Percentiles rank a stretch among this genome's conserved stretches.
phyloP scores from a whole-genome alignment of 2,888 invertebrate genomes.

The Cepaea hortensis region DNA sequence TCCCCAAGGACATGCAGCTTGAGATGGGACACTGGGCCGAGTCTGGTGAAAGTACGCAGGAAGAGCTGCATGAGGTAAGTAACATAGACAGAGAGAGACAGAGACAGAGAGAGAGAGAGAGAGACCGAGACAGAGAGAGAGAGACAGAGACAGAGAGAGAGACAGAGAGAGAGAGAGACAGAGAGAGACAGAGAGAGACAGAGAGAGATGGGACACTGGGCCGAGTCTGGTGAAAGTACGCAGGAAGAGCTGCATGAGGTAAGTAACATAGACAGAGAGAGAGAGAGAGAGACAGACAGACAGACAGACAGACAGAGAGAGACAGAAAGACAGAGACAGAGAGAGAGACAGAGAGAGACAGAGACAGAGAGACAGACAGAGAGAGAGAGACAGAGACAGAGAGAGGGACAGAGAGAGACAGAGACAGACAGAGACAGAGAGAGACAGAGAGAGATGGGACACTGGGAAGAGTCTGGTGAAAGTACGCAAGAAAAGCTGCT shows the following conservation, averaged over 20 bases:
- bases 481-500: constrained; percentile 74
- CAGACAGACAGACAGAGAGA: no score
- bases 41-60: constrained; percentile 74
- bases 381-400: constrained; percentile 74
- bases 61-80: constrained; percentile 72
- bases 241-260: constrained; percentile 75
- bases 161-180: constrained; percentile 52
- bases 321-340: constrained; percentile 73
- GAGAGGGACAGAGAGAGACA: constrained; percentile 74
- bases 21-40: constrained; percentile 76
- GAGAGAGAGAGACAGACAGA: no score
- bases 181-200: constrained; percentile 49
- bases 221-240: constrained; percentile 75
- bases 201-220: constrained; percentile 75
- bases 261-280: not conserved
- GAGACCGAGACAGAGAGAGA: constrained; percentile 53
- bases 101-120: no score
- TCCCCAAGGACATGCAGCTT: constrained; percentile 74
- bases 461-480: constrained; percentile 76
- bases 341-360: constrained; percentile 74
- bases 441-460: constrained; percentile 73
- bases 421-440: no score
- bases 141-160: not conserved
- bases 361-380: constrained; percentile 76
- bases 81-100: no score